phyloP scores from a whole-genome alignment of 2,797 vertebrate species.

The Dipus sagitta region DNA sequence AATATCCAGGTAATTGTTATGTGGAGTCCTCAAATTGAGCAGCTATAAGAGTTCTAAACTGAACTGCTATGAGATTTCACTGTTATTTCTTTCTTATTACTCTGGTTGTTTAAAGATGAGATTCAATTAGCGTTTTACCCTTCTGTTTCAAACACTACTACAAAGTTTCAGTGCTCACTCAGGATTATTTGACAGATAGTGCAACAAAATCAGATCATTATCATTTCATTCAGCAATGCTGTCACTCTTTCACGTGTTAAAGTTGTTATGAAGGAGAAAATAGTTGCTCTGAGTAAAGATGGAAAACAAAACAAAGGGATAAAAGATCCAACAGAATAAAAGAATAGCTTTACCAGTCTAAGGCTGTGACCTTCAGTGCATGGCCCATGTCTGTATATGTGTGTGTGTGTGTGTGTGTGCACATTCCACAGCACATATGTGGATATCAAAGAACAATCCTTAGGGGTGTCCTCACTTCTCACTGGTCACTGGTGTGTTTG shows the following conservation, averaged over 20 bases:
- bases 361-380: background rate
- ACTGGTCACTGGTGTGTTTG: too few relatives aligned
- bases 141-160: slow-evolving; percentile 56
- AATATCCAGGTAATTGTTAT: slow-evolving; percentile 80
- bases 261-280: slow-evolving; percentile 33
- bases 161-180: background rate
- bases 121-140: slow-evolving; percentile 69
- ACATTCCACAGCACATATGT: too few relatives aligned
- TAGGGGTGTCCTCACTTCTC: too few relatives aligned
- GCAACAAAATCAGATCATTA: slow-evolving; percentile 43
- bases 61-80: slow-evolving; percentile 67
- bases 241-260: slow-evolving; percentile 1
- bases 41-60: slow-evolving; percentile 72
- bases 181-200: slow-evolving; percentile 27
- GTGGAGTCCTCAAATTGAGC: slow-evolving; percentile 71
- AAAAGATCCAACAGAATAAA: slow-evolving; percentile 46
- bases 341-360: slow-evolving; percentile 21
- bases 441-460: too few relatives aligned
- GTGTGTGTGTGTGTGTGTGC: too few relatives aligned
- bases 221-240: slow-evolving; percentile 1
- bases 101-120: slow-evolving; percentile 67
- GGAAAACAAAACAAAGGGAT: background rate
- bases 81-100: slow-evolving; percentile 74
- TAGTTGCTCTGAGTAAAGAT: background rate
- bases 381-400: background rate